Conservation (phyloP, 2,888 invertebrate genomes). For the Gnatocerus cornutus region DNA sequence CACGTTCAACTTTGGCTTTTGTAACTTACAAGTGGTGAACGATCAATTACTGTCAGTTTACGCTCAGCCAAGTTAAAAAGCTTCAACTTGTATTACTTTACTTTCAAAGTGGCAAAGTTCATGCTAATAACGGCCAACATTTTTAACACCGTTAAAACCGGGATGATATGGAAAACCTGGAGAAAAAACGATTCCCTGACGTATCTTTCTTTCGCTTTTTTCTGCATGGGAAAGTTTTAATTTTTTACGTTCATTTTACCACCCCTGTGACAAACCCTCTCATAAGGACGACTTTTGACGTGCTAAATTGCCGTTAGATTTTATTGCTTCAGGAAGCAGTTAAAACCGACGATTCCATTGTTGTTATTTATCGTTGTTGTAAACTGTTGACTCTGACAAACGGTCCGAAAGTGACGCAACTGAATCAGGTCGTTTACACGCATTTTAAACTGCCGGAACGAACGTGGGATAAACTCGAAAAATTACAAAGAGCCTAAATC, state of each 20-base stretch:
- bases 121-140: constrained; percentile 62
- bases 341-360: constrained; percentile 44
- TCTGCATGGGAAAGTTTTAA: neutral
- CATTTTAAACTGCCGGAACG: constrained; percentile 26
- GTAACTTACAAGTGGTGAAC: constrained; percentile 61
- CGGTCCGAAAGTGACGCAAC: constrained; percentile 27
- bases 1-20: constrained; percentile 60
- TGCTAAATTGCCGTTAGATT: constrained; percentile 48
- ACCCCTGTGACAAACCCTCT: constrained; percentile 3
- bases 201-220: constrained; percentile 2
- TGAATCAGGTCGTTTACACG: constrained; percentile 7
- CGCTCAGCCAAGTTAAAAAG: constrained; percentile 60
- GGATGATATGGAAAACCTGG: constrained; percentile 33
- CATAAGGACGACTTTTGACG: constrained; percentile 44
- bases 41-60: constrained; percentile 66
- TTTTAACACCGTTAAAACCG: constrained; percentile 50
- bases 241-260: constrained; percentile 10
- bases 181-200: constrained; percentile 24
- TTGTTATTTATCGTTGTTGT: constrained; percentile 44
- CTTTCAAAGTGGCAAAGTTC: constrained; percentile 64
- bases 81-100: constrained; percentile 64
- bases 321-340: constrained; percentile 45
- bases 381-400: constrained; percentile 36
- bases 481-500: neutral
- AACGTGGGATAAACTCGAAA: neutral